Evolutionary conservation across 2,797 vertebrate genomes (phyloP).

Genomic region (Prionace glauca): DNA sequence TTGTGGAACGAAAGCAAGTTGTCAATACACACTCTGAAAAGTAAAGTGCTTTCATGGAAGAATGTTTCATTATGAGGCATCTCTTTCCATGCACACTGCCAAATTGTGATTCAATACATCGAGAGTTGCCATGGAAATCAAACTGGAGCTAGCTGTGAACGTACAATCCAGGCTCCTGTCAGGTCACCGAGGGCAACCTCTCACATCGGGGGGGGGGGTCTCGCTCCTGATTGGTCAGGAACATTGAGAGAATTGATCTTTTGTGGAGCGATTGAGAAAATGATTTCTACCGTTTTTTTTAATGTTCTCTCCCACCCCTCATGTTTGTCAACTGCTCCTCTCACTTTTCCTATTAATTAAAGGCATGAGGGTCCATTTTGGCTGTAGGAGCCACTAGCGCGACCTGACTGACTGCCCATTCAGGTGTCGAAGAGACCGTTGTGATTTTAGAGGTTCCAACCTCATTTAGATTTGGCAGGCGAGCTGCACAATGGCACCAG

Average conservation of each 20-base stretch:
- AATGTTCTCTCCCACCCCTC: not conserved
- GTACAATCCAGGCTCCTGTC: not conserved
- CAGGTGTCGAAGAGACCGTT: too few relatives aligned
- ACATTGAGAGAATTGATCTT: not conserved
- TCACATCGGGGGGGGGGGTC: not conserved
- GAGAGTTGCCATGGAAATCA: conserved; percentile 11
- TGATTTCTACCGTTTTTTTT: not conserved
- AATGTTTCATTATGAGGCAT: not conserved
- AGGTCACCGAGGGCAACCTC: not conserved
- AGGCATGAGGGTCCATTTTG: not conserved
- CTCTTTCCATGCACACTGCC: not conserved
- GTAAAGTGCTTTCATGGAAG: not conserved
- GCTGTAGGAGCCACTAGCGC: not conserved
- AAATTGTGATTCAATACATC: conserved; percentile 3
- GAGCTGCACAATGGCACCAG: not conserved
- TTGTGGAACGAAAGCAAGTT: not conserved
- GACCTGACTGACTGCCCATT: not conserved
- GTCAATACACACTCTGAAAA: not conserved
- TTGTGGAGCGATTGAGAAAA: not conserved
- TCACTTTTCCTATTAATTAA: not conserved
- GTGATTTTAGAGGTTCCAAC: not conserved
- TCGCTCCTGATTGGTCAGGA: not conserved
- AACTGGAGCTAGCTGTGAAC: conserved; percentile 6
- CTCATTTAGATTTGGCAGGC: not conserved
- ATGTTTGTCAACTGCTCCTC: not conserved